phyloP scores from a whole-genome alignment of 2,888 invertebrate species.

The Papilio protenor region DNA sequence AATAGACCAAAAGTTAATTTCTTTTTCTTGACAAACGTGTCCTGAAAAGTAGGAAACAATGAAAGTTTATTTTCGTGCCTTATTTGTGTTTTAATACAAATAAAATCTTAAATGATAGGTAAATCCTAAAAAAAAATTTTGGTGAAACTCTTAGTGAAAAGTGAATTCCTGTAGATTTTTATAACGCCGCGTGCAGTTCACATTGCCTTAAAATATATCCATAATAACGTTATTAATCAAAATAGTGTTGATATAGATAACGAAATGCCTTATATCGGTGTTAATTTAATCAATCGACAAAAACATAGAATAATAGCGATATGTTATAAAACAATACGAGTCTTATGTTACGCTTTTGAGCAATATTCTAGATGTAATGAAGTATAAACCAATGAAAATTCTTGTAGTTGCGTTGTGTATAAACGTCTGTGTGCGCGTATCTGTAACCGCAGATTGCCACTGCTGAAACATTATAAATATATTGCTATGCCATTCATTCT shows the following conservation, averaged over 20 bases:
- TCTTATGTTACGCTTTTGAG: slow-evolving; percentile 38
- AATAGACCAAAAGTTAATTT: slow-evolving; percentile 1
- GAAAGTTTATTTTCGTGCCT: neutral
- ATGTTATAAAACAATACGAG: neutral
- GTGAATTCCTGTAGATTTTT: neutral
- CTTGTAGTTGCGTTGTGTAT: neutral
- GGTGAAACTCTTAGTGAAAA: neutral
- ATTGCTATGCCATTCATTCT: neutral
- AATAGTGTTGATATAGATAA: slow-evolving; percentile 23
- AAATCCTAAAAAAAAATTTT: neutral
- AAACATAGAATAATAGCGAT: slow-evolving; percentile 25
- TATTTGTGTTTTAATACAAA: too few species aligned
- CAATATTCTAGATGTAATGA: slow-evolving; percentile 28
- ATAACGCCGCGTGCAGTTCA: neutral
- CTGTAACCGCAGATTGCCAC: neutral
- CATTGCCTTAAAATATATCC: slow-evolving; percentile 23
- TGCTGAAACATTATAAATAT: neutral
- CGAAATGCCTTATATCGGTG: slow-evolving; percentile 39
- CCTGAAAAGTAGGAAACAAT: too few species aligned
- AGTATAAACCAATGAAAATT: neutral
- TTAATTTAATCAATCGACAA: slow-evolving; percentile 25
- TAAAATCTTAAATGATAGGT: neutral
- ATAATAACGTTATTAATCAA: slow-evolving; percentile 4
- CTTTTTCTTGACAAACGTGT: neutral
- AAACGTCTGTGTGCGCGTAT: neutral